phyloP scores from a whole-genome alignment of 1,140 invertebrate genomes.

The Rhagoletis pomonella region DNA sequence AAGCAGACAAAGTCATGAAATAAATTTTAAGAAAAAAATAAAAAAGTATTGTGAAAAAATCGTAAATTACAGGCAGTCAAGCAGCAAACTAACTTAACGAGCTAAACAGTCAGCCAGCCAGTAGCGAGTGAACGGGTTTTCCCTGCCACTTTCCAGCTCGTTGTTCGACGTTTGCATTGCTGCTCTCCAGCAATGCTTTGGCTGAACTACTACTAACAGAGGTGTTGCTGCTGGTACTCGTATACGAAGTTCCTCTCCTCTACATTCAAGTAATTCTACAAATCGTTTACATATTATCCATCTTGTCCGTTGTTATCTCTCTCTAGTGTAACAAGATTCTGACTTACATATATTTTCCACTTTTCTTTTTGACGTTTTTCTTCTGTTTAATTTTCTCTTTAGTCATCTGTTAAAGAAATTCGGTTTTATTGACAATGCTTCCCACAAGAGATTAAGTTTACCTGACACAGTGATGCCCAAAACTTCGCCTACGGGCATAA shows the following conservation, averaged over 20 bases:
- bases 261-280: too few species aligned
- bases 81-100: constrained; percentile 37
- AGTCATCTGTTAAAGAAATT: too few species aligned
- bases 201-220: not conserved
- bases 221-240: not conserved
- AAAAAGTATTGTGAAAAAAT: constrained; percentile 35
- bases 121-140: constrained; percentile 49
- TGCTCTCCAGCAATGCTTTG: not conserved
- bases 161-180: not conserved
- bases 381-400: too few species aligned
- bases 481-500: too few species aligned
- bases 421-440: too few species aligned
- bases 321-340: too few species aligned
- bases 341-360: too few species aligned
- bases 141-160: constrained; percentile 34
- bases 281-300: too few species aligned
- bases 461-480: too few species aligned
- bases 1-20: constrained; percentile 23
- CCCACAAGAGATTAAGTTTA: too few species aligned
- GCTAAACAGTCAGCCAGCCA: not conserved
- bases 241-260: not conserved
- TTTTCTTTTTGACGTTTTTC: too few species aligned
- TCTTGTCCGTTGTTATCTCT: too few species aligned
- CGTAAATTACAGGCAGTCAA: constrained; percentile 39
- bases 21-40: constrained; percentile 25